These are phyloP conservation scores for Hestina assimilis DNA, from an alignment of 1,140 invertebrate genomes.

Conservation along the genomic window DNA sequence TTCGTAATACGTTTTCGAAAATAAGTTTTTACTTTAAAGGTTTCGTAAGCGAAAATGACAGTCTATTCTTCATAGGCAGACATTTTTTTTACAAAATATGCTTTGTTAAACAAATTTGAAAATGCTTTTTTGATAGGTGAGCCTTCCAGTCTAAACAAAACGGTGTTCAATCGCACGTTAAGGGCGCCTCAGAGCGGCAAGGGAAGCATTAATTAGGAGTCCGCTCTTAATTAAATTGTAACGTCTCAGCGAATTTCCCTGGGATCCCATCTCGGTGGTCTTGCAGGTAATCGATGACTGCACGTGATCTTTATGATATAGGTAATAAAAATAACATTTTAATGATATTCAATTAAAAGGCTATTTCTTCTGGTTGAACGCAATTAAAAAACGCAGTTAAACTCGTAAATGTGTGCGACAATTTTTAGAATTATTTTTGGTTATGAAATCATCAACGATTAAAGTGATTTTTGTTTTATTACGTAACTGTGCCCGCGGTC, in stretches of 20 bases:
- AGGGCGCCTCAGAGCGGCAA: constrained; percentile 26
- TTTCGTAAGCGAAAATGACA: too few species aligned
- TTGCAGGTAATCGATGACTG: constrained; percentile 42
- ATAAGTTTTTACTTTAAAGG: too few species aligned
- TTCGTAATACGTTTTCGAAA: too few species aligned
- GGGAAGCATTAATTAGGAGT: constrained; percentile 59
- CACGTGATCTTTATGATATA: constrained; percentile 39
- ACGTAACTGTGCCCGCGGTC: too few species aligned
- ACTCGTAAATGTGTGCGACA: constrained; percentile 4
- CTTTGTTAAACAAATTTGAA: constrained; percentile 20
- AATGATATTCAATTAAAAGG: constrained; percentile 18
- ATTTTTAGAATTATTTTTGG: constrained; percentile 8
- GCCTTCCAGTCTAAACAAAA: constrained; percentile 30
- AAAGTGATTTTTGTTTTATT: not conserved
- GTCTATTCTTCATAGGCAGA: too few species aligned
- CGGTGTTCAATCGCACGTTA: constrained; percentile 36
- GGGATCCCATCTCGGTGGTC: constrained; percentile 52
- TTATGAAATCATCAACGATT: constrained; percentile 14
- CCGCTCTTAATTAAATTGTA: constrained; percentile 73
- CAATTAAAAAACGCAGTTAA: constrained; percentile 29
- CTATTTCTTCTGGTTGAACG: constrained; percentile 2
- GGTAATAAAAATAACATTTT: constrained; percentile 19
- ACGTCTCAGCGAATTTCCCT: constrained; percentile 70
- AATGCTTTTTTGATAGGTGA: constrained; percentile 18
- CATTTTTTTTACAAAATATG: not conserved